These are phyloP conservation scores for Fissipunctia ypsillon DNA, from an alignment of 2,888 invertebrate genomes.

Conservation along the genomic window DNA sequence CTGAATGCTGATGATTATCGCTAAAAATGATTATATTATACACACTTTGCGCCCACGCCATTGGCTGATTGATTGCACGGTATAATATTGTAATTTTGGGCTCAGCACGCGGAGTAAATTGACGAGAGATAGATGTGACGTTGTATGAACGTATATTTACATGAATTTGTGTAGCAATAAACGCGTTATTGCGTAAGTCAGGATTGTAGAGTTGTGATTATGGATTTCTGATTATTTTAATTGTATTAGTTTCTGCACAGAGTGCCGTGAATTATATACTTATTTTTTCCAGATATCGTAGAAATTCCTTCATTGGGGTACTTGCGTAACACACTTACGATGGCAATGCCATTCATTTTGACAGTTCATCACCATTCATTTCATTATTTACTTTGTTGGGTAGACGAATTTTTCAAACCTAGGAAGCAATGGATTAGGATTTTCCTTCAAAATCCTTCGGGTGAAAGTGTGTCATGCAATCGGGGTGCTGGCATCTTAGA, in stretches of 20 bases:
- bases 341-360: too few relatives aligned
- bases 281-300: too few relatives aligned
- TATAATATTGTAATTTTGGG: conserved; percentile 57
- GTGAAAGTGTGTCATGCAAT: too few relatives aligned
- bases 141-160: conserved; percentile 14
- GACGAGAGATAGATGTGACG: conserved; percentile 43
- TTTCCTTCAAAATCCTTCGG: too few relatives aligned
- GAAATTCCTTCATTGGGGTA: too few relatives aligned
- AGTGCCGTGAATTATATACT: not conserved
- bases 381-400: too few relatives aligned
- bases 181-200: not conserved
- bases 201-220: not conserved
- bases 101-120: conserved; percentile 15
- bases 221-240: not conserved
- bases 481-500: too few relatives aligned
- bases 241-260: not conserved
- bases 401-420: too few relatives aligned
- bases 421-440: too few relatives aligned
- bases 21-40: conserved; percentile 58
- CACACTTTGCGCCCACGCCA: conserved; percentile 57
- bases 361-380: too few relatives aligned
- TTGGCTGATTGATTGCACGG: conserved; percentile 58
- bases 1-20: conserved; percentile 58
- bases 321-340: too few relatives aligned
- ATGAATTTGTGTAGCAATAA: conserved; percentile 23